Base-by-base conservation (phyloP, 2,797 vertebrate species). In the Enteromius unitaeniatus region DNA sequence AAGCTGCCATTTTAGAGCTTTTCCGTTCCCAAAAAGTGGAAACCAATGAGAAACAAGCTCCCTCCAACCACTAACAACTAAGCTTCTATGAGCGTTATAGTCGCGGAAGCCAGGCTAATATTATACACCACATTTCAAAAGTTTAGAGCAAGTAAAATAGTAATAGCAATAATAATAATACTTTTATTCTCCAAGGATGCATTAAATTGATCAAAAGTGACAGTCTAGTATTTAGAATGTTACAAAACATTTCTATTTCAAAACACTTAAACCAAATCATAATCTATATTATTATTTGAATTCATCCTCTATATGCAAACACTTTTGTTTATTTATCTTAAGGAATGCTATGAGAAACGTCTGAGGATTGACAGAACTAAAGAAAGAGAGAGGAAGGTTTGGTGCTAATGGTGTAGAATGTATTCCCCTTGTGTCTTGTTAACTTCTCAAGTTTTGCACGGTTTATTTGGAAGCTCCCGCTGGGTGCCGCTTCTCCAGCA, bases 341-440 rank as follows among this genome's bases (percentile, higher is more conserved):
- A 37, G 34, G 21, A 58, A 9, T 58, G 9, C 55, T 58, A 58
- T 15, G 31, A 23, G 51, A 75, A 58, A 17, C 21, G 53, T 40
- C 51, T 23, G 53, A 58, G 86, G 88, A 91, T 73, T 89, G 89
- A 90, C 83, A 88, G 81, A 83, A 47, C 74, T 83, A 64, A 28
- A 47, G 69, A 40, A 34, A 58, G 60, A n/a, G 51, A 40, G 69
- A 86, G 83, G 55, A 86, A 86, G 87, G 88, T 86, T 84, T 87
- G 89, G 88, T 9, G 2, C 49, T 88, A 79, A 80, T 84, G 34
- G 53, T 31, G 70, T 79, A 75, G 67, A 85, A 74, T 81, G 47
- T 65, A 76, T 91, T 87, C 78, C 87, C 85, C 85, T 70, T 84
- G 84, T 89, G 92, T 90, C 76, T 87, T 90, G 83, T 87, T 88